Evolutionary conservation across 2,113 vertebrate species (phyloP), one percentile per base, ranked within the genome.

Genomic region (Trochalopteron elliotii): DNA sequence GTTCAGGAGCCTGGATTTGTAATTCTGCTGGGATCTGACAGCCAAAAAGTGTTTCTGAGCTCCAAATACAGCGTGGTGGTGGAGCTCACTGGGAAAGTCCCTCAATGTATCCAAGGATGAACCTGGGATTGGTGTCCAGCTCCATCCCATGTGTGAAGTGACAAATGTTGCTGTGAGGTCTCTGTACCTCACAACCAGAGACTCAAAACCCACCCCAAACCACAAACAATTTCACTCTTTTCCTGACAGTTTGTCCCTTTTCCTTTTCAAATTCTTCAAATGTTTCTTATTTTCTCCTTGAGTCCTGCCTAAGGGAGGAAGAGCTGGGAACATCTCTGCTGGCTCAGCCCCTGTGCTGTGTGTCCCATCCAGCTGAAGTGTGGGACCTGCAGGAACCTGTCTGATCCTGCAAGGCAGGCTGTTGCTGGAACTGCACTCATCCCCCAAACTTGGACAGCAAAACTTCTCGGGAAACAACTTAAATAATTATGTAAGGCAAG

Each of bases 141-240:
- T 78, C 60, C 25, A 12, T 16, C 6, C 49, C 15, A 2, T 0
- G 0, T 11, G 8, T 1, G 5, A 11, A 31, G 21, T 11, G 53
- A 9, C 42, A 35, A 25, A 1, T 7, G 10, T 25, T 65, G 50
- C 49, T 72, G 15, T 23, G 24, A 21, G 10, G 15, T 56, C 33
- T 77, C 27, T 70, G 9, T 42, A 20, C 21, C 28, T 53, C 20
- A 25, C 33, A 45, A 10, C 37, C 47, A 61, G 53, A 63, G 21
- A 40, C 47, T 63, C 28, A 45, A 45, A 39, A 24, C 45, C 19
- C 25, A 15, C 27, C 21, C 22, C 67, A 33, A 68, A 30, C 8
- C 55, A 33, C 31, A 28, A 12, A 33, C 31, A 28, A 12, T 47
- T 52, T 42, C 22, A 39, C 37, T 72, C 40, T 65, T 7, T 50